Percentiles rank a stretch among this genome's conserved stretches.
phyloP scores from a whole-genome alignment of 2,888 invertebrate species.

The Lumbricus terrestris region DNA sequence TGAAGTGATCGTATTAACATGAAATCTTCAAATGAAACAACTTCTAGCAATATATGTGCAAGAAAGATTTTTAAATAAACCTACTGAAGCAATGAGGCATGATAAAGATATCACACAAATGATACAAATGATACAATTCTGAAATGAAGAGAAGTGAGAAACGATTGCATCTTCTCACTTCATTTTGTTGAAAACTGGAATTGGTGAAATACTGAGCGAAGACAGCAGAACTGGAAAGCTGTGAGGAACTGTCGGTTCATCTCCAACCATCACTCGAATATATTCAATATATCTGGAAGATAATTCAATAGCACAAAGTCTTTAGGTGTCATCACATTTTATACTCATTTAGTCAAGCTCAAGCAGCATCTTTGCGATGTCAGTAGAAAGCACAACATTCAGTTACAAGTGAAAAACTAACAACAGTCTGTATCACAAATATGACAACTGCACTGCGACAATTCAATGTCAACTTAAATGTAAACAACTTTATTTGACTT shows the following conservation, averaged over 20 bases:
- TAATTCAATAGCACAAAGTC: conserved; percentile 22
- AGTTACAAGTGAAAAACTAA: no score
- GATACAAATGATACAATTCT: no score
- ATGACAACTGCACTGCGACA: no score
- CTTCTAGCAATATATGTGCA: not conserved
- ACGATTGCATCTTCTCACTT: conserved; percentile 63
- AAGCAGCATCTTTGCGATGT: no score
- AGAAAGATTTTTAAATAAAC: not conserved
- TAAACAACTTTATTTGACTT: no score
- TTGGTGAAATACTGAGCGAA: conserved; percentile 78
- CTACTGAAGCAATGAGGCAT: not conserved
- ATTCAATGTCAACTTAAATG: no score
- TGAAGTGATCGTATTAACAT: not conserved
- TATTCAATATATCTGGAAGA: conserved; percentile 78
- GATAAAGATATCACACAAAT: not conserved
- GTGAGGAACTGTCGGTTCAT: conserved; percentile 75
- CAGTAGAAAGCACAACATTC: no score
- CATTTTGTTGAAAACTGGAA: conserved; percentile 88
- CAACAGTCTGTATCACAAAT: no score
- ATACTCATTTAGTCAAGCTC: not conserved
- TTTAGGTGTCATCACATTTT: not conserved
- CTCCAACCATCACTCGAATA: conserved; percentile 74
- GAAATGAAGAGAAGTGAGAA: not conserved
- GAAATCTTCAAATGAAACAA: not conserved
- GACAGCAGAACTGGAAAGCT: conserved; percentile 79